Base-by-base conservation (phyloP, 1,140 invertebrate genomes). In the Meloidogyne chitwoodi region DNA sequence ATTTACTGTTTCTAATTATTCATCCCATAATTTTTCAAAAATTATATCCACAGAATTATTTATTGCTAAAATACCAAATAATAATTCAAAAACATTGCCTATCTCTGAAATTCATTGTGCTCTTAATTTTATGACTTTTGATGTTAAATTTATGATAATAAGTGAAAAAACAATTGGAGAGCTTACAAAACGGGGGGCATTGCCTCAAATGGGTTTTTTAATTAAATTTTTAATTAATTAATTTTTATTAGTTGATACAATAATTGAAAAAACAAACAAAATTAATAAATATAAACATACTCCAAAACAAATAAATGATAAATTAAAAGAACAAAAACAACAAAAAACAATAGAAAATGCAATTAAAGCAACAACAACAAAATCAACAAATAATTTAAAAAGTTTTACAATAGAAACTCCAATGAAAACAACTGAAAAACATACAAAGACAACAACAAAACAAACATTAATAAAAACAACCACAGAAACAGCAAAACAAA, bases 121-220 rank as follows among this genome's bases (percentile, higher is more conserved):
- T 10, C 71, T 73, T 34, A 73, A 73, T 63, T 73, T 56, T 8
- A 56, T 73, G 26, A 4, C 71, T 27, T 73, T 63, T 63, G 71
- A 34, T 31, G 56, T 34, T 64, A 73, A 73, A 26, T 73, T 73
- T 73, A 64, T 61, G 12, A 38, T 73, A 11, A 73, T 73, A 12
- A 73, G 56, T 31, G 56, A 27, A 27, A 61, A 73, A 64, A 73
- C 71, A 24, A 14, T 63, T 24, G 10, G 1, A 26, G 71, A 73
- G 29, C 24, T 73, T 12, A 63, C 56, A 12, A 16, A 24, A 24
- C 27, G 64, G 34, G 71, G 71, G 2, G 11, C 71, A 22, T 24
- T 73, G 0, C 71, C 71, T 10, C 34, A 41, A 31, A 61, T 73
- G n/a, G 71, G 71, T 73, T 26, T 16, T 22, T 56, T n/a, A n/a